phyloP scores from a whole-genome alignment of 53 echinoderm and acorn worm species.

The Apostichopus leukothele region DNA sequence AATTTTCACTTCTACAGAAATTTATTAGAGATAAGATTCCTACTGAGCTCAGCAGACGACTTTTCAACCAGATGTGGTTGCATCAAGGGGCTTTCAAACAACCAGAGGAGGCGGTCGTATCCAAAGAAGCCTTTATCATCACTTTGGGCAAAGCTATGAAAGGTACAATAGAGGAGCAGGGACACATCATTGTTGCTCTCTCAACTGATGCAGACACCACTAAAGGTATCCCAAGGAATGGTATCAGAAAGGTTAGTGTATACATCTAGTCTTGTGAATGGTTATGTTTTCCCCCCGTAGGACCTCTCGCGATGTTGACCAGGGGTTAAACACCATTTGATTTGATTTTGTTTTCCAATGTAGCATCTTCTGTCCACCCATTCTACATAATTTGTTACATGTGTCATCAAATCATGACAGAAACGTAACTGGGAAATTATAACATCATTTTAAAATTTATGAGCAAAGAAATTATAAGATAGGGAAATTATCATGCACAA shows the following conservation, averaged over 20 bases:
- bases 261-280: too few relatives aligned
- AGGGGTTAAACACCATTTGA: background rate
- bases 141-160: conserved; percentile 77
- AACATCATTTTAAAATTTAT: too few relatives aligned
- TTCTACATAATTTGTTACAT: background rate
- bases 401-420: background rate
- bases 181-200: conserved; percentile 63
- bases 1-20: conserved; percentile 36
- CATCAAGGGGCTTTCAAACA: conserved; percentile 55
- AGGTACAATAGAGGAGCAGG: conserved; percentile 83
- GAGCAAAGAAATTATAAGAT: too few relatives aligned
- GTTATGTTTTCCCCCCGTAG: too few relatives aligned
- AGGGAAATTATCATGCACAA: too few relatives aligned
- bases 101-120: conserved; percentile 48
- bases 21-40: conserved; percentile 67
- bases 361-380: background rate
- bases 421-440: background rate
- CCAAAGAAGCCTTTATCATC: conserved; percentile 66
- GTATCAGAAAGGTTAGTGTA: conserved; percentile 65
- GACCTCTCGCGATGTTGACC: too few relatives aligned
- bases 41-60: conserved; percentile 38
- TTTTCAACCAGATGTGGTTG: conserved; percentile 65
- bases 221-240: conserved; percentile 54
- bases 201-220: conserved; percentile 56
- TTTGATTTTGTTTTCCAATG: too few relatives aligned